Percentiles rank a stretch among this genome's conserved stretches.
phyloP scores from a whole-genome alignment of 2,888 invertebrate species.

The Mythimna albipuncta region DNA sequence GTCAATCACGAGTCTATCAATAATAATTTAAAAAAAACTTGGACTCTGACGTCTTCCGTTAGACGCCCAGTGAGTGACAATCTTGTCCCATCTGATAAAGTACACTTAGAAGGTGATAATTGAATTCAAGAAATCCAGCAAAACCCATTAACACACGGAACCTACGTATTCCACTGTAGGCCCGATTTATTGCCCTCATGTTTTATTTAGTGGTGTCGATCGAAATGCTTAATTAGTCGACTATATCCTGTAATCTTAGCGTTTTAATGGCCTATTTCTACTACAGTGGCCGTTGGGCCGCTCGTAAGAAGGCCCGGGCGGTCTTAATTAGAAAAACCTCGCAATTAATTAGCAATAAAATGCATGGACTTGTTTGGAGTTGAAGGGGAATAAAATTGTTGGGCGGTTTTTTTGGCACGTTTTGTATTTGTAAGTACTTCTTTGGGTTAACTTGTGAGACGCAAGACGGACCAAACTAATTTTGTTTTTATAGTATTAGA shows the following conservation, averaged over 20 bases:
- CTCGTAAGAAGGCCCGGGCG: slow-evolving; percentile 40
- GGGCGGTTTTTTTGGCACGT: slow-evolving; percentile 4
- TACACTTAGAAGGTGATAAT: too few relatives aligned
- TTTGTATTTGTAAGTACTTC: neutral
- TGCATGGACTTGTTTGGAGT: slow-evolving; percentile 38
- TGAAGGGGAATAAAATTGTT: slow-evolving; percentile 21
- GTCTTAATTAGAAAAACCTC: slow-evolving; percentile 63
- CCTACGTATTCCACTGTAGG: slow-evolving; percentile 25
- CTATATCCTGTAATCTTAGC: slow-evolving; percentile 56
- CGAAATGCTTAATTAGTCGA: slow-evolving; percentile 53
- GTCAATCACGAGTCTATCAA: too few relatives aligned
- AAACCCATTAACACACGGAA: neutral
- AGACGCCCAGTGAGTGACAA: too few relatives aligned
- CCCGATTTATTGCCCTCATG: slow-evolving; percentile 48
- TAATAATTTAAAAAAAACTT: too few relatives aligned
- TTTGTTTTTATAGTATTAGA: neutral
- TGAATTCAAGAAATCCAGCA: neutral
- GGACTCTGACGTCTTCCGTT: too few relatives aligned
- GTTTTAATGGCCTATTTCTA: slow-evolving; percentile 58
- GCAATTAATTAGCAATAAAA: slow-evolving; percentile 60
- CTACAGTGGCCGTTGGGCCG: slow-evolving; percentile 48
- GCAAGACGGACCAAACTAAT: neutral
- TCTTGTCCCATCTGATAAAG: too few relatives aligned
- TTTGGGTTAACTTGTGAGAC: neutral
- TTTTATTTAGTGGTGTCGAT: slow-evolving; percentile 53